Base-by-base conservation (phyloP, 2,888 invertebrate genomes). In the Drosophila testacea region DNA sequence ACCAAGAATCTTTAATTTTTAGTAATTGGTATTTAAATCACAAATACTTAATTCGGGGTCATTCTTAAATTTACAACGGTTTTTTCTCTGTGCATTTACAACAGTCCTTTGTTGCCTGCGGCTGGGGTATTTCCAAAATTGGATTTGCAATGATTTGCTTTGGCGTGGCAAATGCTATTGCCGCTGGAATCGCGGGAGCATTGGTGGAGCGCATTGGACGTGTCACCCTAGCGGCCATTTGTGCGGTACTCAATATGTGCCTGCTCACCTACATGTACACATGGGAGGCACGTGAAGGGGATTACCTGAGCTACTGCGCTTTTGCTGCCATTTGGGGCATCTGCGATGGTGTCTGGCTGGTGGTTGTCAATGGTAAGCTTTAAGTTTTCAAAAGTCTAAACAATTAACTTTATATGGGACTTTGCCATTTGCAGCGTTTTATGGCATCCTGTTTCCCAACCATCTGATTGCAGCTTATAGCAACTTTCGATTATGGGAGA, bases 121-220 rank as follows among this genome's bases (percentile, higher is more conserved):
- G 96, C 0, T 96, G 96, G 95, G 97, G 98, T 1, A 96, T 98
- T 77, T 95, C 95, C 77, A 96, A 97, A 92, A 97, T 98, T 56
- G 98, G 98, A 0, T 98, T 96, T 91, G 97, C 98, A 59, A 97
- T 98, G 96, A 97, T 98, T 73, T 97, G 97, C 90, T 98, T 97
- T 91, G 98, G 98, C 0, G 94, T 97, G 6, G 96, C 96, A 79
- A 97, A 98, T 90, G 97, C 98, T 0, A 91, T 97, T n/a, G 96
- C 97, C 0, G 97, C 98, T 0, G 95, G 97, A 0, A 92, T 95
- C 9, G 96, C 96, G 0, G 98, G 98, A 0, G 94, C 95, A 0
- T 90, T 97, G 30, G 96, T 96, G 60, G 97, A 96, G 91, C 92
- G 96, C 57, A 77, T 73, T 0, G 98, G 98, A 0, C 94, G 98